Evolutionary conservation across 2,797 vertebrate genomes (phyloP).

Genomic region (Huso huso): DNA sequence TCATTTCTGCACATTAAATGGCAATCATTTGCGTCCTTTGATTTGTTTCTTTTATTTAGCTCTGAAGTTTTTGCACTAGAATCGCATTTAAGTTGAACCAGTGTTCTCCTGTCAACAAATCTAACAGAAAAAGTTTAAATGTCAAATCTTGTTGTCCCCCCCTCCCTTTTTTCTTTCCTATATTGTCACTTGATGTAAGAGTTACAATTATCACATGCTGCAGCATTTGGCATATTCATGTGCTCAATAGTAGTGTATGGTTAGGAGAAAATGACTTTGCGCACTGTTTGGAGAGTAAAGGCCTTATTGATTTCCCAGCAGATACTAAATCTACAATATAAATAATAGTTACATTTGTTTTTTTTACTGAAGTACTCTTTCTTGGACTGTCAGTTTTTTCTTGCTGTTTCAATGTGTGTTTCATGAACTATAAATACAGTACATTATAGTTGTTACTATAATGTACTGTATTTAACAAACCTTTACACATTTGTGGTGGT

Average conservation of each 20-base stretch:
- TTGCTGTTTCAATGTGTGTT: neutral
- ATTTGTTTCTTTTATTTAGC: constrained; percentile 75
- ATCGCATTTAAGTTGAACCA: constrained; percentile 70
- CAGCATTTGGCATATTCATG: neutral
- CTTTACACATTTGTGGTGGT: neutral
- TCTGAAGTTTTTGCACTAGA: constrained; percentile 61
- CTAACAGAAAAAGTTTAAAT: constrained; percentile 55
- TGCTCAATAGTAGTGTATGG: neutral
- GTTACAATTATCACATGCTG: neutral
- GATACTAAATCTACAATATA: too few relatives aligned
- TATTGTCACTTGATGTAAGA: too few relatives aligned
- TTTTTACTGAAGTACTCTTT: too few relatives aligned
- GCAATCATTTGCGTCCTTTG: constrained; percentile 68
- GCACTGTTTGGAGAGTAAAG: neutral
- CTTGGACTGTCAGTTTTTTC: too few relatives aligned
- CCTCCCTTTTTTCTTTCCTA: constrained; percentile 4
- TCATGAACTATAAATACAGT: neutral
- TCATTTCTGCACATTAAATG: constrained; percentile 68
- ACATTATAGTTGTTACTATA: neutral
- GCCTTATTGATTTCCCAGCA: neutral
- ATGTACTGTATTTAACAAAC: neutral
- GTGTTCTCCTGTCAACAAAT: constrained; percentile 56
- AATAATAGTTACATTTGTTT: too few relatives aligned
- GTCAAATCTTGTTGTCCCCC: constrained; percentile 48
- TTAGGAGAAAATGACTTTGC: neutral